Conservation (phyloP, 2,888 invertebrate species). For the Bellardia bayeri region DNA sequence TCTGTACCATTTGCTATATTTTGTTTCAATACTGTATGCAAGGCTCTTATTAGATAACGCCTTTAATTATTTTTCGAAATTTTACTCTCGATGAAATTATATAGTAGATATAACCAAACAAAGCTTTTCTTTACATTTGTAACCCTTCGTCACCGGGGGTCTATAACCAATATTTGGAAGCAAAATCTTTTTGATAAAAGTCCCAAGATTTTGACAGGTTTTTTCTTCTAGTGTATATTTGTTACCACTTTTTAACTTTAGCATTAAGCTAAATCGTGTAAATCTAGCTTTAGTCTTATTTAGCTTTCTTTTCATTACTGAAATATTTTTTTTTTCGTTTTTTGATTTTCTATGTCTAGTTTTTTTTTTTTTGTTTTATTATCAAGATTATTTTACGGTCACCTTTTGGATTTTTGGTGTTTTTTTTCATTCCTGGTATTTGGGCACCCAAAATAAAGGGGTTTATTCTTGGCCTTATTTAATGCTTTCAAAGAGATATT, state of each 20-base stretch:
- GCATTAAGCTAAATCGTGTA: too few species aligned
- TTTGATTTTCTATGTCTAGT: conserved; percentile 24
- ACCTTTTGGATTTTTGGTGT: conserved; percentile 48
- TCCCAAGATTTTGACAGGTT: neutral
- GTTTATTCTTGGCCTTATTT: conserved; percentile 20
- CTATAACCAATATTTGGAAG: too few species aligned
- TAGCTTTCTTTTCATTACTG: neutral
- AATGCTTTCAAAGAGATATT: conserved; percentile 29
- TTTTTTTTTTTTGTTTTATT: conserved; percentile 46
- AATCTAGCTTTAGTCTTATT: neutral
- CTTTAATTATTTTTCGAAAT: too few species aligned
- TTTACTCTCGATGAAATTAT: too few species aligned
- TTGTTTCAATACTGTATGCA: too few species aligned
- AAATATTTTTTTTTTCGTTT: neutral
- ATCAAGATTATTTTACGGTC: conserved; percentile 68
- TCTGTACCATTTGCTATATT: too few species aligned
- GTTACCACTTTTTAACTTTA: conserved; percentile 20
- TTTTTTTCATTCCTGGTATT: neutral
- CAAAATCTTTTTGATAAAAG: too few species aligned
- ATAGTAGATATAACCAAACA: too few species aligned
- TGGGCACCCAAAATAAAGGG: conserved; percentile 14
- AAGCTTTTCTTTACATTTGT: too few species aligned
- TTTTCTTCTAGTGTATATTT: neutral
- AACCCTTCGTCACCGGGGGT: too few species aligned
- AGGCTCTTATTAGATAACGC: too few species aligned